Conservation (phyloP, 2,888 invertebrate genomes). For the Phyllotreta striolata region DNA sequence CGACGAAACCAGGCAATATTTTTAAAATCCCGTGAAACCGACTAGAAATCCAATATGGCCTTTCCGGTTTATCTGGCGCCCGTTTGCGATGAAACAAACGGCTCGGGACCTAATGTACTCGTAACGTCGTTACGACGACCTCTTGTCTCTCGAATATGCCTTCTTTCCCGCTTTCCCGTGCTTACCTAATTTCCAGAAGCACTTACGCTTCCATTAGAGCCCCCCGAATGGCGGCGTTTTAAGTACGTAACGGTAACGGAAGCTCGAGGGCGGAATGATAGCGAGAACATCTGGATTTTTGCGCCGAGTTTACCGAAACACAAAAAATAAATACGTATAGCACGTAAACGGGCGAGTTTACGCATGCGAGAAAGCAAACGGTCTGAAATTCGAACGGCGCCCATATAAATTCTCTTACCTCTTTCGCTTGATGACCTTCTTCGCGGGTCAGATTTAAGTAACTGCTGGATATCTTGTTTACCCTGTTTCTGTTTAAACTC, state of each 20-base stretch:
- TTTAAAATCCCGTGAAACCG: no score
- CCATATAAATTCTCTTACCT: constrained; percentile 34
- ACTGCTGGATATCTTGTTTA: constrained; percentile 71
- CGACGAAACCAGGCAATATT: no score
- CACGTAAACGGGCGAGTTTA: neutral
- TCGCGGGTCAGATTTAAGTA: constrained; percentile 73
- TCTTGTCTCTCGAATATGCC: constrained; percentile 14
- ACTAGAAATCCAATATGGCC: neutral
- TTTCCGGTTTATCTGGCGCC: constrained; percentile 9
- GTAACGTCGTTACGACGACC: constrained; percentile 5
- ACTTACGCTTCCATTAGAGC: constrained; percentile 16
- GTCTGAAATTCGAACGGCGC: no score
- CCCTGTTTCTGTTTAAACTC: constrained; percentile 54
- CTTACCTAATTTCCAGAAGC: constrained; percentile 23
- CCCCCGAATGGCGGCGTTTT: constrained; percentile 16
- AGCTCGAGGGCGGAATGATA: constrained; percentile 1
- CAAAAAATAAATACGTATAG: neutral
- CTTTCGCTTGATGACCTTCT: constrained; percentile 63
- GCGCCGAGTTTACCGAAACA: neutral
- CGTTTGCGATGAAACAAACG: constrained; percentile 13
- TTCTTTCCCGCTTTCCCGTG: constrained; percentile 17
- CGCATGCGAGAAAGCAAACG: neutral
- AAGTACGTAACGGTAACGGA: constrained; percentile 17
- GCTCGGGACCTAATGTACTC: constrained; percentile 13
- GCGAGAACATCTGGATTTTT: constrained; percentile 17